Conservation (phyloP, 1,140 invertebrate species). For the Drosophila nannoptera region DNA sequence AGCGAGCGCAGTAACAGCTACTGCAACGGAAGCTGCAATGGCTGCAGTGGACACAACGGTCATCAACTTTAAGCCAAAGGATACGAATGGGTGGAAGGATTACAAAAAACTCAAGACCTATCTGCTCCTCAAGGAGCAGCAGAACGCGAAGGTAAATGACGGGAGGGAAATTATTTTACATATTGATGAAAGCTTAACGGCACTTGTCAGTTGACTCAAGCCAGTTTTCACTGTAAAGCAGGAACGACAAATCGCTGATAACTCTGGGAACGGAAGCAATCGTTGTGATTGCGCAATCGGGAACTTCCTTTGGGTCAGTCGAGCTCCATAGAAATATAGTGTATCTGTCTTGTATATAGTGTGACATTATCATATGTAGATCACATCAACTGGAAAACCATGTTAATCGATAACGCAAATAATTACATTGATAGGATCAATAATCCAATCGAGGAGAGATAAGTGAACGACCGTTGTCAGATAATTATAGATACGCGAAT, state of each 20-base stretch:
- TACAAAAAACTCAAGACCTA: conserved; percentile 77
- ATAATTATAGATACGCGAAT: too few species aligned
- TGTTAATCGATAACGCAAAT: background rate
- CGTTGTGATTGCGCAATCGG: conserved; percentile 18
- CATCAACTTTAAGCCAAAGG: conserved; percentile 66
- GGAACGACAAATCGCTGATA: conserved; percentile 5
- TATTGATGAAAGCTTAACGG: background rate
- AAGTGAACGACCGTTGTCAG: too few species aligned
- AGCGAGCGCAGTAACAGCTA: conserved; percentile 31
- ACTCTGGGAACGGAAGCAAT: conserved; percentile 23
- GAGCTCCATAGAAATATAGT: conserved; percentile 1
- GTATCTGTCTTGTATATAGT: background rate
- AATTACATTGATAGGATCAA: too few species aligned
- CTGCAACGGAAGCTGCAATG: conserved; percentile 7
- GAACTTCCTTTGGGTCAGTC: conserved; percentile 16
- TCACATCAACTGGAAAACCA: background rate
- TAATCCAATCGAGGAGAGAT: too few species aligned
- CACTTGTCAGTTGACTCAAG: too few species aligned
- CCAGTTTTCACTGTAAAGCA: too few species aligned
- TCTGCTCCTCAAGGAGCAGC: conserved; percentile 73
- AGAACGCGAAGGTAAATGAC: conserved; percentile 64
- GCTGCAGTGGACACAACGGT: conserved; percentile 21
- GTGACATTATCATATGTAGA: conserved; percentile 5
- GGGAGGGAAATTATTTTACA: background rate
- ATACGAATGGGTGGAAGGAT: conserved; percentile 73